These are phyloP conservation scores for Rotaria magnacalcarata DNA, from an alignment of 2,888 invertebrate genomes.

Conservation along the genomic window DNA sequence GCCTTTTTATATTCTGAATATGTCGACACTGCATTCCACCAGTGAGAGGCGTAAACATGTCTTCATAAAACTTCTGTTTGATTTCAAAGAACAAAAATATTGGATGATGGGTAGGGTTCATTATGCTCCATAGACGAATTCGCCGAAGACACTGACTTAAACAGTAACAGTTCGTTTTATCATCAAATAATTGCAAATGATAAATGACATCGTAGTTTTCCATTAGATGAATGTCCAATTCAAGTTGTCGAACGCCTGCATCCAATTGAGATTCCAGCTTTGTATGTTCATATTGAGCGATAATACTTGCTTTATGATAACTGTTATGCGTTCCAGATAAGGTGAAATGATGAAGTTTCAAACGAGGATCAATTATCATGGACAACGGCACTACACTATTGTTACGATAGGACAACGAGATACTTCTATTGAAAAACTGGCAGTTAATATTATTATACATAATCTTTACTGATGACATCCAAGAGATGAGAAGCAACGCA, in stretches of 20 bases:
- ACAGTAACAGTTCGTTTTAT: not conserved
- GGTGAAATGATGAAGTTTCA: not conserved
- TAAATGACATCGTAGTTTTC: not conserved
- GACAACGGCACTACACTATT: too few relatives aligned
- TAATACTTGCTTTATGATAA: not conserved
- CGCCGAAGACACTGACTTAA: not conserved
- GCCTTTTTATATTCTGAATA: not conserved
- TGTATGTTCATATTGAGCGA: not conserved
- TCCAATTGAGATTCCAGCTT: not conserved
- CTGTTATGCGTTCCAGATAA: not conserved
- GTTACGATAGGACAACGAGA: too few relatives aligned
- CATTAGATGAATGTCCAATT: not conserved
- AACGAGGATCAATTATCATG: not conserved
- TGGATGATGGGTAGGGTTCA: not conserved
- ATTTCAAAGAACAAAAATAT: not conserved
- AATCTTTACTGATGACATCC: too few relatives aligned
- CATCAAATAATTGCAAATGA: not conserved
- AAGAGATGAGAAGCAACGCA: too few relatives aligned
- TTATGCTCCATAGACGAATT: not conserved
- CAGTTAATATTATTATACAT: too few relatives aligned
- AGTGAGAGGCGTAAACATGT: not conserved
- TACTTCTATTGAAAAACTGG: too few relatives aligned
- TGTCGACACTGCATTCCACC: not conserved
- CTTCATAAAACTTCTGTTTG: not conserved
- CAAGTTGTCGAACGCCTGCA: not conserved